Conservation (phyloP, 2,113 vertebrate species). For the Sylvia atricapilla region DNA sequence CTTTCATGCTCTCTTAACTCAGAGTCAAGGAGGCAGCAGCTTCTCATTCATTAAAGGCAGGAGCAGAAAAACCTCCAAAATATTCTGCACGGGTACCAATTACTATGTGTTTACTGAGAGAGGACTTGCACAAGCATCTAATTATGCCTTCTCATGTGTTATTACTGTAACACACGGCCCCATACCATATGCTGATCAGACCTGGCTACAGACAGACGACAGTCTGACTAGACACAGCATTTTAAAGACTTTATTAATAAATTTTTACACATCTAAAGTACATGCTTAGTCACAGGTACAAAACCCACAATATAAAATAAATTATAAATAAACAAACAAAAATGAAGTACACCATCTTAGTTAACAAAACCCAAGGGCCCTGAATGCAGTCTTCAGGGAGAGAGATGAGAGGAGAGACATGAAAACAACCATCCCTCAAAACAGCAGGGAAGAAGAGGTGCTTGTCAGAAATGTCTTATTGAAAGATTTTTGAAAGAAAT, state of each 20-base stretch:
- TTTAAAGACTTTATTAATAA: slow-evolving; percentile 51
- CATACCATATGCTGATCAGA: neutral
- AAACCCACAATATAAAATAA: neutral
- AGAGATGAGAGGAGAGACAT: neutral
- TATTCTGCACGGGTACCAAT: neutral
- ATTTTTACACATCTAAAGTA: neutral
- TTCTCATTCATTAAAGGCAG: neutral
- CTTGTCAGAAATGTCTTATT: neutral
- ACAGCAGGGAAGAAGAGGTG: neutral
- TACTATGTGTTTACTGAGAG: slow-evolving; percentile 18
- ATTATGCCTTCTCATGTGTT: neutral
- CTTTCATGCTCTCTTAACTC: neutral
- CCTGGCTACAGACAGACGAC: slow-evolving; percentile 32
- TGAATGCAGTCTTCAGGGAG: neutral
- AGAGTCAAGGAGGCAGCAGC: neutral
- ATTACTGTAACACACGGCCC: neutral
- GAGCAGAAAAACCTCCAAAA: neutral
- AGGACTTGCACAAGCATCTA: slow-evolving; percentile 14
- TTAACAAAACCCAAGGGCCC: neutral
- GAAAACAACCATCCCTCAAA: neutral
- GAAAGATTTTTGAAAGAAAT: neutral
- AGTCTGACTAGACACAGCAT: slow-evolving; percentile 29
- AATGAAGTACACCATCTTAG: neutral
- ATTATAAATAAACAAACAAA: neutral
- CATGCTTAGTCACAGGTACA: slow-evolving; percentile 7